phyloP scores from a whole-genome alignment of 2,888 invertebrate species.

The Thera obeliscata region DNA sequence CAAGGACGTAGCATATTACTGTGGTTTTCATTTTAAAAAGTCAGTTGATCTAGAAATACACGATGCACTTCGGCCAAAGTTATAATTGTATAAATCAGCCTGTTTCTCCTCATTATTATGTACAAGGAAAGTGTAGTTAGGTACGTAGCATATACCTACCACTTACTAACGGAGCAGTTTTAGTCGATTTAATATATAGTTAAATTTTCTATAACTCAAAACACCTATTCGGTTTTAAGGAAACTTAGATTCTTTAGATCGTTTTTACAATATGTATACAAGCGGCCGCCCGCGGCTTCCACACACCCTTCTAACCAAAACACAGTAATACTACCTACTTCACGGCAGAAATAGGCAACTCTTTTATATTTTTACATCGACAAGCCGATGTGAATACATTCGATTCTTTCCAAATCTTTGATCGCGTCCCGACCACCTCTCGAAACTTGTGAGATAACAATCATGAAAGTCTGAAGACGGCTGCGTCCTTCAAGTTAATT shows the following conservation, averaged over 20 bases:
- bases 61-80: not conserved
- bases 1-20: not conserved
- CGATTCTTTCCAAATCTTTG: conserved; percentile 50
- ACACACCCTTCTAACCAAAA: not conserved
- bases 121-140: not conserved
- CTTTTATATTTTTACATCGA: not conserved
- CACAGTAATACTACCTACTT: not conserved
- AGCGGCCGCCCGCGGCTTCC: too few relatives aligned
- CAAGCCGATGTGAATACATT: conserved; percentile 24
- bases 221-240: too few relatives aligned
- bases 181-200: too few relatives aligned
- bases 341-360: too few relatives aligned
- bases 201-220: too few relatives aligned
- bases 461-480: conserved; percentile 51
- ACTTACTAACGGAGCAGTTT: not conserved
- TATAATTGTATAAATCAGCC: not conserved
- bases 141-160: not conserved
- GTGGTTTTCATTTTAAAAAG: conserved; percentile 11
- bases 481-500: conserved; percentile 59
- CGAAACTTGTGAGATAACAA: conserved; percentile 56
- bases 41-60: not conserved
- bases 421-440: conserved; percentile 52
- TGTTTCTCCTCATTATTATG: not conserved
- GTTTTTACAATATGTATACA: too few relatives aligned
- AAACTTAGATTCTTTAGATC: too few relatives aligned